Percentiles rank a stretch among this genome's conserved stretches.
phyloP scores from a whole-genome alignment of 2,888 invertebrate species.

The Drosophila merina region DNA sequence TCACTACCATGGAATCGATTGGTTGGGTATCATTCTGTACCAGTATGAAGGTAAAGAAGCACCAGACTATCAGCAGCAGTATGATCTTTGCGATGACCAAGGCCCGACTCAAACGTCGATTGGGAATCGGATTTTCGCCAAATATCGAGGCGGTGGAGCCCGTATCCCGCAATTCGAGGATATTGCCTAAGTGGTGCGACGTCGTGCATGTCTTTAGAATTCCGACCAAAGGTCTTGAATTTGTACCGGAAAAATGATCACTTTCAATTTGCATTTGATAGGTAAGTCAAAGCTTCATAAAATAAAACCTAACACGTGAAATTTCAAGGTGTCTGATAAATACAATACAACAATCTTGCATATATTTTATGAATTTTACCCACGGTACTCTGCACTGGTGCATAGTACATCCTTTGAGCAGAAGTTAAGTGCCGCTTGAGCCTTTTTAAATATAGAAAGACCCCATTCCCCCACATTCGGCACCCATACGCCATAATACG shows the following conservation, averaged over 20 bases:
- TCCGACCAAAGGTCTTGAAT: not conserved
- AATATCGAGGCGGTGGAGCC: not conserved
- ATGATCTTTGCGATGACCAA: not conserved
- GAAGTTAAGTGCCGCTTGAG: slow-evolving; percentile 75
- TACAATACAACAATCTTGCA: no score
- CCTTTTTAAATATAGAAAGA: slow-evolving; percentile 68
- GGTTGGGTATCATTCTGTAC: not conserved
- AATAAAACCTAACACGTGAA: no score
- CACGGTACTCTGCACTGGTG: slow-evolving; percentile 29
- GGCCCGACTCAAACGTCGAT: not conserved
- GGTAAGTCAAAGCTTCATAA: not conserved
- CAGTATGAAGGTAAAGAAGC: slow-evolving; percentile 8
- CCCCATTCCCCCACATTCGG: slow-evolving; percentile 21
- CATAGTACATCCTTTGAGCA: slow-evolving; percentile 48
- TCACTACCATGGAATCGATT: not conserved
- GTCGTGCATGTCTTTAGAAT: slow-evolving; percentile 6
- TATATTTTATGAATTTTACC: not conserved
- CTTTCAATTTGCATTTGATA: slow-evolving; percentile 19
- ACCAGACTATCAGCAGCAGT: slow-evolving; percentile 1
- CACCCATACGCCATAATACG: slow-evolving; percentile 43
- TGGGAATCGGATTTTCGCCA: not conserved
- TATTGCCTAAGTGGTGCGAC: not conserved
- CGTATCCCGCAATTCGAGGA: slow-evolving; percentile 3
- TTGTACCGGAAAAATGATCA: not conserved
- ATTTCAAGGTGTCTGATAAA: no score